Percentiles rank a stretch among this genome's conserved stretches.
Conservation (phyloP, 2,797 vertebrate genomes). For the Hydrolagus colliei region DNA sequence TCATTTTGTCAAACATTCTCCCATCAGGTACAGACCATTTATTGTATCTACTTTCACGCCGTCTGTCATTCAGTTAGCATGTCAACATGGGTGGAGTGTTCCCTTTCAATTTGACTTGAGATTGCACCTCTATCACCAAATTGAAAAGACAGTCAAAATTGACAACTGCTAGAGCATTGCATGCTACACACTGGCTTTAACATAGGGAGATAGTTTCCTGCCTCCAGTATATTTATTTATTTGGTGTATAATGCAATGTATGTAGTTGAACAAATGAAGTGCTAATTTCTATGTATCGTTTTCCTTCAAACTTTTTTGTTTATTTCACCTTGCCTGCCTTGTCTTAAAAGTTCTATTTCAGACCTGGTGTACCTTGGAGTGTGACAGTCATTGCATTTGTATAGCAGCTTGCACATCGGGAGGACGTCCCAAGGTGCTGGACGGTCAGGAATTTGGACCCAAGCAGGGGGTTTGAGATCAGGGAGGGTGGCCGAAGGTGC, state of each 20-base stretch:
- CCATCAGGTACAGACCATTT: background rate
- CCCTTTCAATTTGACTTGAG: too few species aligned
- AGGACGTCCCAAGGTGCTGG: too few species aligned
- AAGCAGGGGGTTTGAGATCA: too few species aligned
- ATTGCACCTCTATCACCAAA: too few species aligned
- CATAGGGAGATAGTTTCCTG: background rate
- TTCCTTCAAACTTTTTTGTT: background rate
- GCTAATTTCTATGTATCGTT: too few species aligned
- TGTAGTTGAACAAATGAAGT: constrained; percentile 30
- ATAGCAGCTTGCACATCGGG: background rate
- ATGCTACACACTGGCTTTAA: too few species aligned
- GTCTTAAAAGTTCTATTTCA: background rate
- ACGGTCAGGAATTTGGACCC: too few species aligned
- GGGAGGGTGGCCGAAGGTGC: too few species aligned
- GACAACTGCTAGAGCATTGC: too few species aligned
- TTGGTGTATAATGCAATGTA: background rate
- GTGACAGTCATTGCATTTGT: background rate
- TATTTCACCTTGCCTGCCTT: background rate
- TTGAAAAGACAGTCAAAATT: too few species aligned
- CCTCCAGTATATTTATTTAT: background rate
- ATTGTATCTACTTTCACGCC: background rate
- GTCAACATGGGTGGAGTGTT: background rate
- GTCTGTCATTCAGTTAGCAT: constrained; percentile 9
- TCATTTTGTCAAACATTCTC: background rate
- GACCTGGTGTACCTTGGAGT: background rate